phyloP scores from a whole-genome alignment of 2,888 invertebrate species.

The Catocala nupta region DNA sequence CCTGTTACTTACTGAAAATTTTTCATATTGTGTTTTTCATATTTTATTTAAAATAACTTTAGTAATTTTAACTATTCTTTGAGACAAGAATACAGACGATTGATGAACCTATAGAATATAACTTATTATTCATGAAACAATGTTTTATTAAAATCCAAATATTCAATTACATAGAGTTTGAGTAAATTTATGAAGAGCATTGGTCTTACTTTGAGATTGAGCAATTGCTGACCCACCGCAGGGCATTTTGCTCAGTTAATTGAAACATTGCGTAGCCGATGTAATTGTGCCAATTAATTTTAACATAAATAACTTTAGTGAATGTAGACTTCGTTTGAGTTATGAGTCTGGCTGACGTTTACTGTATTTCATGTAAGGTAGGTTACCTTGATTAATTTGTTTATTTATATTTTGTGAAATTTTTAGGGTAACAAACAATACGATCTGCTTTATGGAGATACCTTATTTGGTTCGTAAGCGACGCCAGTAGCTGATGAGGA shows the following conservation, averaged over 20 bases:
- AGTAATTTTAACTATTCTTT: too few species aligned
- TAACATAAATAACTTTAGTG: conserved; percentile 12
- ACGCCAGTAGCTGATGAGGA: too few species aligned
- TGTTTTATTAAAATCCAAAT: conserved; percentile 4
- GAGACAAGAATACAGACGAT: too few species aligned
- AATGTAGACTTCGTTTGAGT: conserved; percentile 2
- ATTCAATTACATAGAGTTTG: conserved; percentile 10
- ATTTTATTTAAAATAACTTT: too few species aligned
- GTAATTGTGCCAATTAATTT: conserved; percentile 23
- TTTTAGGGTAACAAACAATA: too few species aligned
- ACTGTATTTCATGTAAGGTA: not conserved
- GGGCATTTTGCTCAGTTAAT: conserved; percentile 24
- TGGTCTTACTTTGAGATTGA: conserved; percentile 22
- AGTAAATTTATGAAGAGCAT: conserved; percentile 33
- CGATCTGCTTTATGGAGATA: too few species aligned
- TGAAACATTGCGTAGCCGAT: conserved; percentile 17
- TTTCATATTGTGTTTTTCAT: too few species aligned
- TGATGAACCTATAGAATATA: too few species aligned
- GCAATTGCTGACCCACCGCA: conserved; percentile 14
- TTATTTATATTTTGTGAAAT: too few species aligned
- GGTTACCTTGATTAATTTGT: not conserved
- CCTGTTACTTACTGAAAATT: too few species aligned
- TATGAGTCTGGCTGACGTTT: not conserved
- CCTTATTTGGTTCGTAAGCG: too few species aligned
- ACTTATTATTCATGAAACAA: not conserved